Evolutionary conservation across 2,888 invertebrate species (phyloP).

Genomic region (Eurytoma californica): DNA sequence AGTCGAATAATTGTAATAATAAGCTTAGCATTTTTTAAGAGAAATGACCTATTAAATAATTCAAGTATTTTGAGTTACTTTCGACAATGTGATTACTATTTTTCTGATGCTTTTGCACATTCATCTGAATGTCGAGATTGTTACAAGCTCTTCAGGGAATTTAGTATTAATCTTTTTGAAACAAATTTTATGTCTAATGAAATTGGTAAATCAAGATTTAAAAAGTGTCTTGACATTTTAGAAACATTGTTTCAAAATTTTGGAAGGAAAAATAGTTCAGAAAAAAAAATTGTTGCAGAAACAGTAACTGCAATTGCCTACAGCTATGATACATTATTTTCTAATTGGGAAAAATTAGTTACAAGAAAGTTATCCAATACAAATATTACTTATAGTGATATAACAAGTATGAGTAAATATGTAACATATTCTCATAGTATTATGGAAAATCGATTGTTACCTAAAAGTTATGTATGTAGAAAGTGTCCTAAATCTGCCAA

Average conservation of each 20-base stretch:
- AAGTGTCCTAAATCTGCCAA: constrained; percentile 52
- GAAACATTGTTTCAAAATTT: constrained; percentile 46
- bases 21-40: constrained; percentile 42
- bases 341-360: constrained; percentile 60
- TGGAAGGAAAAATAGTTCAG: constrained; percentile 45
- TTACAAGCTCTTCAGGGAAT: constrained; percentile 56
- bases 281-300: constrained; percentile 42
- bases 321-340: constrained; percentile 58
- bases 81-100: constrained; percentile 42
- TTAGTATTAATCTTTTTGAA: constrained; percentile 54
- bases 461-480: constrained; percentile 57
- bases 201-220: constrained; percentile 36
- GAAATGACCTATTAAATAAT: constrained; percentile 47
- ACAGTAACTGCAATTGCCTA: constrained; percentile 52
- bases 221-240: constrained; percentile 44
- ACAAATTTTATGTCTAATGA: constrained; percentile 58
- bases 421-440: constrained; percentile 52
- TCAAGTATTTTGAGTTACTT: constrained; percentile 43
- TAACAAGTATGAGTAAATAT: constrained; percentile 57
- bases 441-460: constrained; percentile 44
- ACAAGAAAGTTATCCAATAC: constrained; percentile 38
- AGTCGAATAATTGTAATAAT: constrained; percentile 25
- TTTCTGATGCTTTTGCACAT: constrained; percentile 8
- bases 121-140: constrained; percentile 46
- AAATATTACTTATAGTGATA: constrained; percentile 53